Evolutionary conservation across 2,797 vertebrate species (phyloP).

Genomic region (Strix occidentalis): DNA sequence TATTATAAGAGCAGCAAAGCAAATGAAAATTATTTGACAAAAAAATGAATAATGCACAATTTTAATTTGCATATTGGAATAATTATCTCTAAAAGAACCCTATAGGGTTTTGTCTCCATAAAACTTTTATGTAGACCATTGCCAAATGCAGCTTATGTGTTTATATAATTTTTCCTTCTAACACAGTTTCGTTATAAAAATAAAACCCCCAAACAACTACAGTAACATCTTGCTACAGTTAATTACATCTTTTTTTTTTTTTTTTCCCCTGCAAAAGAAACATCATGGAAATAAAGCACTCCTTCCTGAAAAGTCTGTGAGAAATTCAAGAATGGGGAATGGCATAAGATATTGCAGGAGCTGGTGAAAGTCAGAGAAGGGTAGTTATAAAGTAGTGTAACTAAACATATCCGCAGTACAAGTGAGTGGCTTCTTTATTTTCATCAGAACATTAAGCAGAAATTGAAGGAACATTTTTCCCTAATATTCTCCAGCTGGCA

Average conservation of each 20-base stretch:
- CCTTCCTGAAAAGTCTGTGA: constrained; percentile 42
- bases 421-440: constrained; percentile 64
- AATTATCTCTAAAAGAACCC: constrained; percentile 59
- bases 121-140: constrained; percentile 49
- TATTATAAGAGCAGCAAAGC: constrained; percentile 69
- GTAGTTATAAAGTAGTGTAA: constrained; percentile 23
- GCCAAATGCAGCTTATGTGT: constrained; percentile 15
- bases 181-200: constrained; percentile 60
- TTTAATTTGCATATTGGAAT: constrained; percentile 60
- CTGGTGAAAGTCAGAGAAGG: not conserved
- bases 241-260: constrained; percentile 2
- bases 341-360: not conserved
- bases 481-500: constrained; percentile 75
- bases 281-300: not conserved
- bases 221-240: constrained; percentile 34
- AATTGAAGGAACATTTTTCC: constrained; percentile 68
- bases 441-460: constrained; percentile 81
- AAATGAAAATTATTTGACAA: constrained; percentile 72
- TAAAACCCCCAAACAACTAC: constrained; percentile 56
- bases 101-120: constrained; percentile 33
- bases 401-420: constrained; percentile 63
- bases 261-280: constrained; percentile 3
- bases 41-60: constrained; percentile 66
- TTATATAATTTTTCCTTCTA: constrained; percentile 67
- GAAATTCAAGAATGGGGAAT: constrained; percentile 26